These are phyloP conservation scores for Streblospio benedicti DNA, from an alignment of 1,140 invertebrate species.

Conservation along the genomic window DNA sequence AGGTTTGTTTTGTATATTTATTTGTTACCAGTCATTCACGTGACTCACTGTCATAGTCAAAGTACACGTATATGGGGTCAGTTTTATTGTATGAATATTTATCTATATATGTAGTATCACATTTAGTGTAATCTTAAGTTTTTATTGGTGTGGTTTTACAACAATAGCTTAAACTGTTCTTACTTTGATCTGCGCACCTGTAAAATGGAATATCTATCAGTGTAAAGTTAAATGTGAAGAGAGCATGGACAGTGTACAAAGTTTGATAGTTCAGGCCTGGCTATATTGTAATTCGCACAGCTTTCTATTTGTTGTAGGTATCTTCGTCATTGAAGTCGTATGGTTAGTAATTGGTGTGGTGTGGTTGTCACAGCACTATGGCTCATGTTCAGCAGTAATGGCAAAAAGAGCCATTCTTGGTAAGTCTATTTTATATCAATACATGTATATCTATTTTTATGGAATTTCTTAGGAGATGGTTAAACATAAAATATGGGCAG, in stretches of 20 bases:
- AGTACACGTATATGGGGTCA: no score
- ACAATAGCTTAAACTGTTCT: background rate
- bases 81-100: no score
- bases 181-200: background rate
- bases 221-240: no score
- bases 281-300: no score
- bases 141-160: background rate
- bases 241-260: no score
- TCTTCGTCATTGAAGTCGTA: conserved; percentile 65
- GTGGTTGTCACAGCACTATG: conserved; percentile 65
- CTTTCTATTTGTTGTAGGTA: conserved; percentile 47
- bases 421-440: conserved; percentile 45
- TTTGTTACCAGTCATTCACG: no score
- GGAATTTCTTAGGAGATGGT: conserved; percentile 9
- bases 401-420: conserved; percentile 69
- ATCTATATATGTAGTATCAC: no score
- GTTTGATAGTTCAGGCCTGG: no score
- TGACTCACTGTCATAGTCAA: no score
- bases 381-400: conserved; percentile 58
- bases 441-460: conserved; percentile 7
- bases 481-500: background rate
- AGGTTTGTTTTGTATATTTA: no score
- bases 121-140: background rate
- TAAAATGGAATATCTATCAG: background rate
- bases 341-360: conserved; percentile 67